Evolutionary conservation across 1,140 invertebrate species (phyloP).

Genomic region (Tetramorium parvispinum): DNA sequence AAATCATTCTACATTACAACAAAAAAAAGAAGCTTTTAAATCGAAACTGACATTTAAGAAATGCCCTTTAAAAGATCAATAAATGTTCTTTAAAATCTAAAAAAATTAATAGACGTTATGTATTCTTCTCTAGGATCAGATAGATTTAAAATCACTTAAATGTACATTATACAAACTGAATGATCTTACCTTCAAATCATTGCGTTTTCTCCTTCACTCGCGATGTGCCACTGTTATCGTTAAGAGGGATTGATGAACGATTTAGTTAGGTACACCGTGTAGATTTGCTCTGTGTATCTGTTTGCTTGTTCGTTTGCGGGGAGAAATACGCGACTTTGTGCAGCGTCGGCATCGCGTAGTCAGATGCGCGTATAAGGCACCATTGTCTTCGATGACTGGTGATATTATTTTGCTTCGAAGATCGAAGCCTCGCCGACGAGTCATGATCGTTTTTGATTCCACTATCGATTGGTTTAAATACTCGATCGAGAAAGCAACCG

Average conservation of each 20-base stretch:
- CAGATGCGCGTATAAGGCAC: conserved; percentile 37
- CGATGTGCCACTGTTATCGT: not conserved
- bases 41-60: not conserved
- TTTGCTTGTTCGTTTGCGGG: conserved; percentile 39
- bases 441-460: conserved; percentile 54
- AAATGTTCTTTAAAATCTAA: no score
- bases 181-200: not conserved
- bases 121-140: not conserved
- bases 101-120: not conserved
- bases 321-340: conserved; percentile 57
- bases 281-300: conserved; percentile 45
- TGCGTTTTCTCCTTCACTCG: not conserved
- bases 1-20: not conserved
- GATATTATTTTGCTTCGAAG: conserved; percentile 53
- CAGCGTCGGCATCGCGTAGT: conserved; percentile 43
- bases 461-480: conserved; percentile 38
- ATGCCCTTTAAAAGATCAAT: not conserved
- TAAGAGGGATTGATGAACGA: not conserved
- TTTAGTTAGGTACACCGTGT: conserved; percentile 28
- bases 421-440: conserved; percentile 38
- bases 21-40: not conserved
- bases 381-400: conserved; percentile 64
- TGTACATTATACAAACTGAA: not conserved
- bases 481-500: not conserved
- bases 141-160: not conserved